Evolutionary conservation across 2,797 vertebrate genomes (phyloP).

Genomic region (Balearica regulorum): DNA sequence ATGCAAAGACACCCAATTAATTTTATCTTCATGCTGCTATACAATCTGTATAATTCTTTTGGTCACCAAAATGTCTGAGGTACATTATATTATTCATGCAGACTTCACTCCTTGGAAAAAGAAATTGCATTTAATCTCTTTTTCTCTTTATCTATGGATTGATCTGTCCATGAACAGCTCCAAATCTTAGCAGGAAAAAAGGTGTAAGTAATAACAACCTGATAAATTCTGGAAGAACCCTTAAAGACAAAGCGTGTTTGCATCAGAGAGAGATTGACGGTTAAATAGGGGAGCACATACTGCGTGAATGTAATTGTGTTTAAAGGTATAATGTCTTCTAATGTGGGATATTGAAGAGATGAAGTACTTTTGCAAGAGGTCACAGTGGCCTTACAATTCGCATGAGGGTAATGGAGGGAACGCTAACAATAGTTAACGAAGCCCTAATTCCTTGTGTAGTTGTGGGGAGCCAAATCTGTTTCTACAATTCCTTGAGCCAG

Average conservation of each 20-base stretch:
- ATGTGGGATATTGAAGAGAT: background rate
- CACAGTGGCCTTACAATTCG: background rate
- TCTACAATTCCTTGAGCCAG: background rate
- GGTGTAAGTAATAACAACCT: background rate
- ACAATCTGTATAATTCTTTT: constrained; percentile 44
- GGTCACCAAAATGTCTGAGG: constrained; percentile 38
- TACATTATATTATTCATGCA: constrained; percentile 16
- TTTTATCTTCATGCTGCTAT: constrained; percentile 56
- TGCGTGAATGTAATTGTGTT: background rate
- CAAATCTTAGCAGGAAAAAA: background rate
- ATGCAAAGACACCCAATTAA: constrained; percentile 51
- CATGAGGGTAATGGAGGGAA: background rate
- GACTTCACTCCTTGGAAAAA: constrained; percentile 9
- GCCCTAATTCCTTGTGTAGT: background rate
- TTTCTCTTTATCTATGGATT: constrained; percentile 4
- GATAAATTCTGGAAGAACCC: constrained; percentile 5
- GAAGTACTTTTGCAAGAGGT: background rate
- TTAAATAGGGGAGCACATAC: background rate
- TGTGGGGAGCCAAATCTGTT: background rate
- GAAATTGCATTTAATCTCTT: constrained; percentile 36
- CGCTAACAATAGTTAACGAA: background rate
- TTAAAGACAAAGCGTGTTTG: background rate
- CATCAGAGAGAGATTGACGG: background rate
- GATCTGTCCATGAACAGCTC: constrained; percentile 23
- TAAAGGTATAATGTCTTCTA: background rate